Evolutionary conservation across 1,140 invertebrate genomes (phyloP).

Genomic region (Apis dorsata): DNA sequence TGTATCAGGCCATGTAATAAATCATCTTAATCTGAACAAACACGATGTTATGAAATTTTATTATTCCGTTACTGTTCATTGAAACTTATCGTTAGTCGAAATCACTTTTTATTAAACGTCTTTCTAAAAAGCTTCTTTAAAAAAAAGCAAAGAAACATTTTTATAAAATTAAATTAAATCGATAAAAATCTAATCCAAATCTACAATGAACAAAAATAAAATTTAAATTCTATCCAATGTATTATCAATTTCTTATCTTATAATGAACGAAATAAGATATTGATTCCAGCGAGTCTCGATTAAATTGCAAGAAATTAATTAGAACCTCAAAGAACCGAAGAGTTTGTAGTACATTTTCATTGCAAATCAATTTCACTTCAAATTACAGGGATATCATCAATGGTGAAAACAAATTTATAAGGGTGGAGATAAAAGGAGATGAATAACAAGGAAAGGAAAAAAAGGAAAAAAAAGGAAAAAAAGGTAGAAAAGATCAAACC

Average conservation of each 20-base stretch:
- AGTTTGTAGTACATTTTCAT: background rate
- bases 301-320: too few relatives aligned
- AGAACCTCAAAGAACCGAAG: background rate
- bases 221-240: too few relatives aligned
- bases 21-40: background rate
- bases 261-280: too few relatives aligned
- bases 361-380: background rate
- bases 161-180: too few relatives aligned
- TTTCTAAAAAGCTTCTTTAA: background rate
- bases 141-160: too few relatives aligned
- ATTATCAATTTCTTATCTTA: too few relatives aligned
- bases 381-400: background rate
- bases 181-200: too few relatives aligned
- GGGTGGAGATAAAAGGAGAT: background rate
- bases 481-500: background rate
- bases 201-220: too few relatives aligned
- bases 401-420: background rate
- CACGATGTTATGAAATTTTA: conserved; percentile 4
- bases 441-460: too few relatives aligned
- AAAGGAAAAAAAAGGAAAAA: too few relatives aligned
- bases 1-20: background rate
- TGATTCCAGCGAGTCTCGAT: too few relatives aligned
- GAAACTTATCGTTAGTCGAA: background rate
- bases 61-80: background rate
- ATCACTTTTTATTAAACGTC: background rate